Evolutionary conservation across 1,140 invertebrate genomes (phyloP).

Genomic region (Procambarus virginalis): DNA sequence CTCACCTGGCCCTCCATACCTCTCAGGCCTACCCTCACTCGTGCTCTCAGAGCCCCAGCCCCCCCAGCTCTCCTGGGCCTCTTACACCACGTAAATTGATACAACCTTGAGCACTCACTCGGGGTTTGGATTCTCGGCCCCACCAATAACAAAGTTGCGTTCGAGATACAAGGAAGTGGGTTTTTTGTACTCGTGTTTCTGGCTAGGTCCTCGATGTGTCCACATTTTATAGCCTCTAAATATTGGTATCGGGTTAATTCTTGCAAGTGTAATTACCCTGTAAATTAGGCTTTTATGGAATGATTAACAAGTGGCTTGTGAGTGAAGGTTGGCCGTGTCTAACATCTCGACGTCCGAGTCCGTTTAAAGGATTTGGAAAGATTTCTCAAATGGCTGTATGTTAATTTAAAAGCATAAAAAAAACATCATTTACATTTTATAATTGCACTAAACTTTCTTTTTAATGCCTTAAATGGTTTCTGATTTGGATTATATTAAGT

Average conservation of each 20-base stretch:
- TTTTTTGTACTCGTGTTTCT: neutral
- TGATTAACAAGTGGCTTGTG: neutral
- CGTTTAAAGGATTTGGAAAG: neutral
- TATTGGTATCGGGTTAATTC: neutral
- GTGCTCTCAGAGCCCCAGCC: neutral
- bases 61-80: neutral
- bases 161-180: neutral
- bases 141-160: conserved; percentile 37
- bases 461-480: no score
- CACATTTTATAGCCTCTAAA: neutral
- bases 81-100: neutral
- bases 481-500: neutral
- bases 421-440: no score
- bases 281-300: neutral
- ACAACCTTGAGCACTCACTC: conserved; percentile 26
- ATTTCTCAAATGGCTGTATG: neutral
- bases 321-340: neutral
- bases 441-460: no score
- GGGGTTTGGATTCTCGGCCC: neutral
- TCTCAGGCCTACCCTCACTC: neutral
- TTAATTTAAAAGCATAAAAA: neutral
- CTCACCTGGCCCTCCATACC: neutral
- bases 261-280: neutral
- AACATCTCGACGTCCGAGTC: neutral
- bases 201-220: neutral